Conservation (phyloP, 2,797 vertebrate species). For the Alca torda region DNA sequence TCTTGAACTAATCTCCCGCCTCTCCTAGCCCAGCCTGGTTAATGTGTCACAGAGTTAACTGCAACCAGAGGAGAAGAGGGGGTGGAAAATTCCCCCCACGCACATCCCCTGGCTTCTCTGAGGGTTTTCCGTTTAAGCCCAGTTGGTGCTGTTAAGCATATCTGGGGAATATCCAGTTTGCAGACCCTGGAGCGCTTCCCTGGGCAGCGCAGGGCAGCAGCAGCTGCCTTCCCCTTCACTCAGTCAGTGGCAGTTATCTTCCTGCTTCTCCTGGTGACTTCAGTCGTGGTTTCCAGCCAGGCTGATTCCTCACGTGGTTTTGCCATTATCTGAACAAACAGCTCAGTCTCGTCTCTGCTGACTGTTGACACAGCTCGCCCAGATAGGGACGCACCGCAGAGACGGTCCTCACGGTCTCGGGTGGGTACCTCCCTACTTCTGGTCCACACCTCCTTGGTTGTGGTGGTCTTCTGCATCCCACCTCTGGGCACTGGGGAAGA, state of each 20-base stretch:
- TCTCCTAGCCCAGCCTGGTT: background rate
- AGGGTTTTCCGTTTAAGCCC: background rate
- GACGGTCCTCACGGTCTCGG: rapidly evolving
- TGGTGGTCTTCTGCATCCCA: background rate
- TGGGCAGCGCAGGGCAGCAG: background rate
- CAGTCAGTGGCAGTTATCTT: background rate
- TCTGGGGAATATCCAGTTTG: constrained; percentile 15
- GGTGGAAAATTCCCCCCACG: background rate
- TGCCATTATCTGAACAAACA: background rate
- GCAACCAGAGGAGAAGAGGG: background rate
- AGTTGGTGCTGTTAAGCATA: background rate
- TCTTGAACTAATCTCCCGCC: background rate
- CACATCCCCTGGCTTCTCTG: background rate
- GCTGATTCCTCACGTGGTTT: background rate
- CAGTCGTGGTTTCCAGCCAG: background rate
- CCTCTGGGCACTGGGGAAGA: background rate
- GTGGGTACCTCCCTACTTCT: background rate
- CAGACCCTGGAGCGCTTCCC: background rate
- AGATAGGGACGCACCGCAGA: rapidly evolving
- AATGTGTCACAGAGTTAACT: background rate
- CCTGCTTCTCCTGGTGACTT: background rate
- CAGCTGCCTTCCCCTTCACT: background rate
- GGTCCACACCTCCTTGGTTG: background rate
- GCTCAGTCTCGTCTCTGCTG: background rate
- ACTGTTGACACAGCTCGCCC: background rate